These are phyloP conservation scores for Microdon myrmicae DNA, from an alignment of 2,888 invertebrate species.

Conservation along the genomic window DNA sequence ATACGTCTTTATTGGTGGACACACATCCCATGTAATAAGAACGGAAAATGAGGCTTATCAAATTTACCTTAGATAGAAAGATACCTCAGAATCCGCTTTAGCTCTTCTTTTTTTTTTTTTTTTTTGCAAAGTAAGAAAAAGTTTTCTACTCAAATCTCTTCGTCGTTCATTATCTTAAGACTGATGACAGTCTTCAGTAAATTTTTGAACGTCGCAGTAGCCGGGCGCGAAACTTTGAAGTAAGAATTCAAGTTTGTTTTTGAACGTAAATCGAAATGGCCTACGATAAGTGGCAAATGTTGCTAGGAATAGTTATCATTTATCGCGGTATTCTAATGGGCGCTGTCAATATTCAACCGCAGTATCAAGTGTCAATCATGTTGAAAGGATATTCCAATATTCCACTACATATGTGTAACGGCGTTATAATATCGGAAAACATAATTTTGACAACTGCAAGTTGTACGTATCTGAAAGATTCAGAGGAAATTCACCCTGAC, in stretches of 20 bases:
- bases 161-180: too few species aligned
- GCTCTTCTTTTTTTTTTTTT: too few species aligned
- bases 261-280: neutral
- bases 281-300: too few species aligned
- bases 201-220: slow-evolving; percentile 13
- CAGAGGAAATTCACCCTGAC: slow-evolving; percentile 12
- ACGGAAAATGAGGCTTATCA: too few species aligned
- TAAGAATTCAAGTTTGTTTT: neutral
- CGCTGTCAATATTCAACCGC: slow-evolving; percentile 20
- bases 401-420: slow-evolving; percentile 55
- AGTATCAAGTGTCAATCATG: slow-evolving; percentile 55
- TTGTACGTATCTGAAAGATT: slow-evolving; percentile 53
- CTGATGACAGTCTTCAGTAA: slow-evolving; percentile 13
- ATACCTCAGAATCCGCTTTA: too few species aligned
- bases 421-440: slow-evolving; percentile 55
- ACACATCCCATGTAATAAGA: too few species aligned
- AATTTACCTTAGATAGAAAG: too few species aligned
- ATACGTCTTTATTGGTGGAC: too few species aligned
- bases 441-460: slow-evolving; percentile 56
- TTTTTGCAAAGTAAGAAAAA: too few species aligned
- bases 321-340: slow-evolving; percentile 10
- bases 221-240: neutral
- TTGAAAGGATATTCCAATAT: slow-evolving; percentile 35
- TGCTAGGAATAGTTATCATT: too few species aligned
- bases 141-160: too few species aligned